Evolutionary conservation across 2,888 invertebrate species (phyloP).

Genomic region (Monoplex corrugatus): DNA sequence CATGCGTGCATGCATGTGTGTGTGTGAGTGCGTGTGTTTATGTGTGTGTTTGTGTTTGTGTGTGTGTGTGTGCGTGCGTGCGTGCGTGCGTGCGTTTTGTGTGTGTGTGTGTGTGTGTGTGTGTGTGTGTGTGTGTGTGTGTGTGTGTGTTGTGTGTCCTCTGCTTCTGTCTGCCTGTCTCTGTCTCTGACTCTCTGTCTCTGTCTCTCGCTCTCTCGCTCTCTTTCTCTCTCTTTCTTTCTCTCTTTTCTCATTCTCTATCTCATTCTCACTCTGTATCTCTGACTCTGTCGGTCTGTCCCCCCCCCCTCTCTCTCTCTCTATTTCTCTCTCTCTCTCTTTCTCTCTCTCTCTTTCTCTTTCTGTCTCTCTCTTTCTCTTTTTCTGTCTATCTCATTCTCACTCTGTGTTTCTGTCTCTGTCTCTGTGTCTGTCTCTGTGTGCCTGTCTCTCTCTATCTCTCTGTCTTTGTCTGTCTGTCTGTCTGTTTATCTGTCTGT

Average conservation of each 20-base stretch:
- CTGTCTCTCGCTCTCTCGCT: neutral
- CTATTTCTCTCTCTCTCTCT: neutral
- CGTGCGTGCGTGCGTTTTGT: neutral
- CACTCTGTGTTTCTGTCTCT: conserved; percentile 21
- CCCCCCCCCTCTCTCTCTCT: neutral
- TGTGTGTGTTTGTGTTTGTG: no score
- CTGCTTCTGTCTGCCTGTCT: neutral
- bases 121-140: neutral
- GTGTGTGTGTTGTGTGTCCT: neutral
- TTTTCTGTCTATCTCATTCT: conserved; percentile 24
- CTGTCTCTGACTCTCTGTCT: neutral
- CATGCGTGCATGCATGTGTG: no score
- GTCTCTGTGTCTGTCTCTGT: neutral
- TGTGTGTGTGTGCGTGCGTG: no score
- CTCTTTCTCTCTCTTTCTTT: neutral
- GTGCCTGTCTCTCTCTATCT: neutral
- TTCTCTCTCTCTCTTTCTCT: conserved; percentile 34
- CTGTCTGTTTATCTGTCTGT: conserved; percentile 21
- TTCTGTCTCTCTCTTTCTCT: conserved; percentile 35
- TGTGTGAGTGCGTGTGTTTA: no score
- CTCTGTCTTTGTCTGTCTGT: conserved; percentile 22
- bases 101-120: neutral
- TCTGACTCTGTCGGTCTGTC: neutral
- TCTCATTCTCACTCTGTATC: neutral
- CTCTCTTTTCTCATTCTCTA: neutral